These are phyloP conservation scores for Aspidiotus destructor DNA, from an alignment of 2,888 invertebrate genomes.

Conservation along the genomic window DNA sequence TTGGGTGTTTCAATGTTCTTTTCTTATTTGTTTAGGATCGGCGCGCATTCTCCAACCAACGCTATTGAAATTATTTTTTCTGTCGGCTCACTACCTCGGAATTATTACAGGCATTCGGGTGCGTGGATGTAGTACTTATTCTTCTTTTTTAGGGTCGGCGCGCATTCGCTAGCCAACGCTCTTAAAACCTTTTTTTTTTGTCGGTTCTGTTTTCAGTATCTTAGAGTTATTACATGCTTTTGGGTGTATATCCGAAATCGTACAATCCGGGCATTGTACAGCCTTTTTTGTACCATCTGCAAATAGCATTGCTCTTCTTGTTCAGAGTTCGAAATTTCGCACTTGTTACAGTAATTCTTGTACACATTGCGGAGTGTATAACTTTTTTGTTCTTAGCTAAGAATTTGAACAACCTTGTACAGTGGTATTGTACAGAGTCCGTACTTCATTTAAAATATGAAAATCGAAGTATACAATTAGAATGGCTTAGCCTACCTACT, in stretches of 20 bases:
- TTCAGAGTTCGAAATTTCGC: neutral
- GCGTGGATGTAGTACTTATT: no score
- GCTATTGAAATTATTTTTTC: no score
- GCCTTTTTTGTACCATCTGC: neutral
- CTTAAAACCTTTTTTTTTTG: no score
- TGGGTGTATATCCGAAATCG: neutral
- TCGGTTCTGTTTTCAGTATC: no score
- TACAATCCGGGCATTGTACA: neutral
- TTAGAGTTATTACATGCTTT: no score
- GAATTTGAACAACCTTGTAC: neutral
- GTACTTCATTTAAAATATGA: neutral
- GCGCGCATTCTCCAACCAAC: no score
- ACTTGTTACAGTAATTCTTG: neutral
- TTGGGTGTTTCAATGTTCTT: no score
- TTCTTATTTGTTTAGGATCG: no score
- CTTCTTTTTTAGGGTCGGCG: no score
- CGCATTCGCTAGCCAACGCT: no score
- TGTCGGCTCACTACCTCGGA: no score
- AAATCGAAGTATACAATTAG: neutral
- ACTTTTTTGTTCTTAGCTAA: neutral
- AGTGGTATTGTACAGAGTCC: neutral
- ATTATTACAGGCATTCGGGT: no score
- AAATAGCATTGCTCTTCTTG: neutral
- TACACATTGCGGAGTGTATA: neutral
- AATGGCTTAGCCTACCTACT: conserved; percentile 19